Percentiles rank a stretch among this genome's conserved stretches.
Conservation (phyloP, 2,888 invertebrate species). For the Neoitamus cyanurus region DNA sequence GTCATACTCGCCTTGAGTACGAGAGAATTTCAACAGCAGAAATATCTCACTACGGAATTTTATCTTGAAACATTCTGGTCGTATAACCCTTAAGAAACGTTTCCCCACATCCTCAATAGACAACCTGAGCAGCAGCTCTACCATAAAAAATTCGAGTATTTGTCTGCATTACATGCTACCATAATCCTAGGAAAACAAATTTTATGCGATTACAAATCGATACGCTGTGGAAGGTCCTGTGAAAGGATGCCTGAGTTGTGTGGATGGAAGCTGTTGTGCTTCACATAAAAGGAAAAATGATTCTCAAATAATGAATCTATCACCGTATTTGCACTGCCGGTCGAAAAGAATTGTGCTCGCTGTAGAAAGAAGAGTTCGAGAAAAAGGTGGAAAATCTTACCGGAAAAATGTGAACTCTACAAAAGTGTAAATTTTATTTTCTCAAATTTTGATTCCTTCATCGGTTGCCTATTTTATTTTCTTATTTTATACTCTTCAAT, state of each 20-base stretch:
- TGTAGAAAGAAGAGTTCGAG: not conserved
- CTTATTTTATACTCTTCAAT: not conserved
- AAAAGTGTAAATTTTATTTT: not conserved
- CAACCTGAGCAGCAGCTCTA: not conserved
- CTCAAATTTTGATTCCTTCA: not conserved
- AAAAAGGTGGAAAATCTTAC: not conserved
- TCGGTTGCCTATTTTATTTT: not conserved
- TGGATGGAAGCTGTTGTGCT: not conserved
- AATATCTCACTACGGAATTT: not conserved
- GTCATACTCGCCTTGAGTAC: not conserved
- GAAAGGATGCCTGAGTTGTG: not conserved
- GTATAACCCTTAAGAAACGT: not conserved
- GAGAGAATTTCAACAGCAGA: not conserved
- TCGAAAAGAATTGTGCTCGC: not conserved
- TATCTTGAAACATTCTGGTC: not conserved
- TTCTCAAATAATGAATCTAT: not conserved
- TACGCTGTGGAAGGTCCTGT: not conserved
- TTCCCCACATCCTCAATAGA: not conserved
- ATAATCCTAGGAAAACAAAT: slow-evolving; percentile 1
- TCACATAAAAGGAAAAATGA: not conserved
- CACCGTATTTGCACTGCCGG: not conserved
- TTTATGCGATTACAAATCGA: slow-evolving; percentile 5
- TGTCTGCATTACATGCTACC: not conserved
- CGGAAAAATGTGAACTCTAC: not conserved
- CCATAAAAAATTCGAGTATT: not conserved